phyloP scores from a whole-genome alignment of 2,113 vertebrate species.

The Megaleporinus macrocephalus region DNA sequence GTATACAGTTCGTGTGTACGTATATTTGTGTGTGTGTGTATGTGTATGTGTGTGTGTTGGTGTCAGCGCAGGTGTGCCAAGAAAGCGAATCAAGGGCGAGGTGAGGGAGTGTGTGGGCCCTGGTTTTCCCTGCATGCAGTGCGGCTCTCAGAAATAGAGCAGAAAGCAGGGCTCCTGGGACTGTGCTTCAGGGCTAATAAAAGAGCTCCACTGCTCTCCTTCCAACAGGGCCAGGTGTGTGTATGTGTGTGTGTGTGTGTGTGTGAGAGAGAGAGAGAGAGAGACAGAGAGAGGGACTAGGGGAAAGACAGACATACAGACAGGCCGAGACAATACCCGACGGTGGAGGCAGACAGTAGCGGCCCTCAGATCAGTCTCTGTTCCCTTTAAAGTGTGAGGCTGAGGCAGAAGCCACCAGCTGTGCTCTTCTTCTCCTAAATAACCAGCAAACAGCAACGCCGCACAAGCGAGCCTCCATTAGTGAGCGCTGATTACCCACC shows the following conservation, averaged over 20 bases:
- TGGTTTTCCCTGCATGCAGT: slow-evolving; percentile 73
- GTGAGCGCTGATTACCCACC: neutral
- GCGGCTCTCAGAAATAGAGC: slow-evolving; percentile 74
- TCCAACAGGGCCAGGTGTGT: slow-evolving; percentile 77
- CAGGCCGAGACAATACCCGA: slow-evolving; percentile 46
- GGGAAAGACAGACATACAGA: slow-evolving; percentile 21
- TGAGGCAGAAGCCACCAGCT: slow-evolving; percentile 1
- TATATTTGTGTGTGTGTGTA: slow-evolving; percentile 46
- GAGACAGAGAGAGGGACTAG: neutral
- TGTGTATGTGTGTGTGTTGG: slow-evolving; percentile 21
- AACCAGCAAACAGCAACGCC: neutral
- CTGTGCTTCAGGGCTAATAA: slow-evolving; percentile 75
- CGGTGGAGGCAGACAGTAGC: neutral
- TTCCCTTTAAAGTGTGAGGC: neutral
- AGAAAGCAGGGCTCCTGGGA: slow-evolving; percentile 76
- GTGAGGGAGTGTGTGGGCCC: slow-evolving; percentile 55
- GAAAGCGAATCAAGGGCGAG: slow-evolving; percentile 46
- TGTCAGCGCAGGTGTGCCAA: slow-evolving; percentile 18
- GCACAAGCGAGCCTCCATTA: neutral
- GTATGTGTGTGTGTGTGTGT: neutral
- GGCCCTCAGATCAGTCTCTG: neutral
- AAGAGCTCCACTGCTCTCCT: slow-evolving; percentile 79
- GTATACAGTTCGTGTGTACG: neutral
- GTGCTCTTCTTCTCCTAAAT: neutral
- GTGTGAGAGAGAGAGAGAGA: slow-evolving; percentile 18